Evolutionary conservation across 37 sponge, comb jelly and placozoan genomes (phyloP).

Genomic region (Bolinopsis microptera): DNA sequence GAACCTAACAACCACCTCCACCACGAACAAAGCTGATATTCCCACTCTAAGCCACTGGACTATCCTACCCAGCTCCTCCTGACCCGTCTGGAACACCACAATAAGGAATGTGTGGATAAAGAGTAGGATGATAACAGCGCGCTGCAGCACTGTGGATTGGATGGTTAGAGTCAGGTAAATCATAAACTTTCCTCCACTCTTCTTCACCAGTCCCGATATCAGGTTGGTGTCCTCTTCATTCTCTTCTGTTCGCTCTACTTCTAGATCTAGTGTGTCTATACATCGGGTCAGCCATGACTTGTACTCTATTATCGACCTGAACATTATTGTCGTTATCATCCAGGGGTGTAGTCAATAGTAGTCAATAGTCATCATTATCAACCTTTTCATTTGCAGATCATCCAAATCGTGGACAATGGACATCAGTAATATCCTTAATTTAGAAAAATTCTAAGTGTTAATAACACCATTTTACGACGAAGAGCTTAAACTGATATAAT

Average conservation of each 20-base stretch:
- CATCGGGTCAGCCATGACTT: neutral
- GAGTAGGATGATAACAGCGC: neutral
- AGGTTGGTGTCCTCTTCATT: neutral
- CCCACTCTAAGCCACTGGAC: neutral
- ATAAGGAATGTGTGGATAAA: conserved; percentile 13
- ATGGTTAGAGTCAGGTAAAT: conserved; percentile 14
- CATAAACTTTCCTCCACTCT: conserved; percentile 26
- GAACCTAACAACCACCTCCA: neutral
- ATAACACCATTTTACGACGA: too few species aligned
- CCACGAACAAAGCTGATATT: neutral
- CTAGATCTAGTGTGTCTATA: neutral
- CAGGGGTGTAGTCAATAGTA: too few species aligned
- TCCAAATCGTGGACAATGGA: too few species aligned
- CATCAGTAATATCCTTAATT: too few species aligned
- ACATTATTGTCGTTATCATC: too few species aligned
- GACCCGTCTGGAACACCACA: neutral
- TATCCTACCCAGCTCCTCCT: neutral
- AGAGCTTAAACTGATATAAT: too few species aligned
- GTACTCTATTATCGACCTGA: conserved; percentile 1
- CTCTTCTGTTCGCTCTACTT: neutral
- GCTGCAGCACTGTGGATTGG: neutral
- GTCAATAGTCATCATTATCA: too few species aligned
- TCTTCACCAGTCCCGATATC: neutral
- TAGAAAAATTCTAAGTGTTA: too few species aligned
- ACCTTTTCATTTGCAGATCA: too few species aligned